Base-by-base conservation (phyloP, 1,140 invertebrate genomes). In the Lamellibrachia luymesi region DNA sequence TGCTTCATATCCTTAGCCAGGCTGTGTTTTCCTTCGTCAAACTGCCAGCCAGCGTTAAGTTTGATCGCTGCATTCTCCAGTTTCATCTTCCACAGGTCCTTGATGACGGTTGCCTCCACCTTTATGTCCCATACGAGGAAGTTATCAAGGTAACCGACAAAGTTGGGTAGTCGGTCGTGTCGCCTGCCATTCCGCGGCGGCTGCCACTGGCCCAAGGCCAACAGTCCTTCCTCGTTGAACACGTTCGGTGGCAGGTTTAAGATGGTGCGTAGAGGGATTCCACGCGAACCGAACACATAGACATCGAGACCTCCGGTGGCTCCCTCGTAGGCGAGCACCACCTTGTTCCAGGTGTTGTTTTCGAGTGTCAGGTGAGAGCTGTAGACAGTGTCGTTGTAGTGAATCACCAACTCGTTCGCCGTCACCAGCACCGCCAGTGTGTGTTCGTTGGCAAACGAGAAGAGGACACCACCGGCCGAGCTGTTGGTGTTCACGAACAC, bases 121-220 rank as follows among this genome's bases (percentile, higher is more conserved):
- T 93, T 38, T 27, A 93, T 94, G 22, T 94, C 92, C 94, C 94
- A 95, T 10, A 95, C 89, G 13, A 94, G 92, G 90, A 95, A 92
- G 92, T 94, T 94, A 38, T 95, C 94, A 49, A 95, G 93, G 89
- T 94, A 90, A 27, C 94, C 94, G 51, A 38, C 90, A 27, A 95
- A 93, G n/a, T 92, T 90, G 50, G 91, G 90, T 17, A 93, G 92
- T 51, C 90, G 51, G 50, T 89, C 52, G 51, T 94, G 91, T 17
- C 56, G 51, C 64, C 89, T 52, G 0, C 94, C 93, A 91, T 93
- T 93, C 6, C 89, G 92, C 25, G 94, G 93, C 50, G 94, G 94
- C 90, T 94, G 94, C 94, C 94, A 94, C 51, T 94, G 93, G 25
- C 94, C 94, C 51, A 95, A 49, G 50, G 94, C 93, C 51, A 95